phyloP scores from a whole-genome alignment of 2,888 invertebrate species.

The Drosophila ustulata region DNA sequence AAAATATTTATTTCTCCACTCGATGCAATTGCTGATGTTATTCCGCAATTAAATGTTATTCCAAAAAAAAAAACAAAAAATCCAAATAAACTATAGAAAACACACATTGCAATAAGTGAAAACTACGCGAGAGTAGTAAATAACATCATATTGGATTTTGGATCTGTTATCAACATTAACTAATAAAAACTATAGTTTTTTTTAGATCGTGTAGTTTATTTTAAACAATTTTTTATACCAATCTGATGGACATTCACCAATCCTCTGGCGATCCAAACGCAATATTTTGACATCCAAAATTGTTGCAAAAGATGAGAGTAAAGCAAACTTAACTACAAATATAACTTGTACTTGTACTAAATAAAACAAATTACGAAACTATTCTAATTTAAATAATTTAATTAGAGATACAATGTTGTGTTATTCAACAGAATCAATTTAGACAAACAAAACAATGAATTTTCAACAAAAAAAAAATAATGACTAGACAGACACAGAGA shows the following conservation, averaged over 20 bases:
- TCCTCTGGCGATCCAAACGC: not conserved
- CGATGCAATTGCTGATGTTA: slow-evolving; percentile 10
- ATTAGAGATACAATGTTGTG: slow-evolving; percentile 26
- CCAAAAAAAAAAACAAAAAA: slow-evolving; percentile 8
- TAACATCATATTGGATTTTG: slow-evolving; percentile 21
- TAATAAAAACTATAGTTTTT: slow-evolving; percentile 13
- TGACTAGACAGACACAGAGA: slow-evolving; percentile 8
- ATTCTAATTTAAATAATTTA: slow-evolving; percentile 38
- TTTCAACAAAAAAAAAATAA: slow-evolving; percentile 18
- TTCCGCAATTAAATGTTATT: slow-evolving; percentile 20
- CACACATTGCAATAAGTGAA: slow-evolving; percentile 27
- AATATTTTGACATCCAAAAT: slow-evolving; percentile 4
- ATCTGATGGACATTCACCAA: slow-evolving; percentile 9
- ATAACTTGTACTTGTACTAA: slow-evolving; percentile 45
- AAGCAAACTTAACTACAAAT: slow-evolving; percentile 36
- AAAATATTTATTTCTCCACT: slow-evolving; percentile 10
- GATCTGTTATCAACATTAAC: slow-evolving; percentile 29
- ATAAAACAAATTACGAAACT: slow-evolving; percentile 23
- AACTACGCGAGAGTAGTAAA: slow-evolving; percentile 24
- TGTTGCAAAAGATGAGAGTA: slow-evolving; percentile 1
- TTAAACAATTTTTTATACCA: not conserved
- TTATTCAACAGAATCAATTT: slow-evolving; percentile 13
- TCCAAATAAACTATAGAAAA: slow-evolving; percentile 1
- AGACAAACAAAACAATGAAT: slow-evolving; percentile 27
- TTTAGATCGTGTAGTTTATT: slow-evolving; percentile 14